These are phyloP conservation scores for Vombatus ursinus DNA, from an alignment of 2,113 vertebrate species.

Conservation along the genomic window DNA sequence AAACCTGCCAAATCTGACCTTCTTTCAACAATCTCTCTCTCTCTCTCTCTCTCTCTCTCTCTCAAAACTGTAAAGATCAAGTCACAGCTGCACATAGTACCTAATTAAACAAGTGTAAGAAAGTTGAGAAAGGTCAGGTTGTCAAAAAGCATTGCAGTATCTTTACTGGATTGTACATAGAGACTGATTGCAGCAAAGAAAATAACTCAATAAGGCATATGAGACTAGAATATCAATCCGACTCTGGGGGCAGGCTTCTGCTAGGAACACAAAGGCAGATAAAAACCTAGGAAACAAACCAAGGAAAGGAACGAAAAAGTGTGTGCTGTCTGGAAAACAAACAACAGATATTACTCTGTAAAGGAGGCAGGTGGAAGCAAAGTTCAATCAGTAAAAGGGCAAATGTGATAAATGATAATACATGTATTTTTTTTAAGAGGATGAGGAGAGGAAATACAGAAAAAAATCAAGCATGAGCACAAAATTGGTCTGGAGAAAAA, in stretches of 20 bases:
- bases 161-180: constrained; percentile 86
- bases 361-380: constrained; percentile 27
- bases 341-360: constrained; percentile 51
- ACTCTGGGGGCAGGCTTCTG: constrained; percentile 68
- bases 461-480: constrained; percentile 53
- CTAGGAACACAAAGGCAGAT: constrained; percentile 63
- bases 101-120: constrained; percentile 90
- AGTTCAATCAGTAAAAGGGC: constrained; percentile 67
- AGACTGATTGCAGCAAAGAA: constrained; percentile 84
- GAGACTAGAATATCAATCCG: constrained; percentile 84
- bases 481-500: background rate
- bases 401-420: constrained; percentile 69
- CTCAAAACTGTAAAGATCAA: constrained; percentile 84
- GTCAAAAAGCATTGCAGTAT: constrained; percentile 88
- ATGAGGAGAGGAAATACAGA: constrained; percentile 47
- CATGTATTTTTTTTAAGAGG: background rate
- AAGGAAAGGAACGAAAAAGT: constrained; percentile 72
- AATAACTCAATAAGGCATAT: constrained; percentile 85
- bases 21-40: constrained; percentile 83
- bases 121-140: constrained; percentile 87
- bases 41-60: constrained; percentile 66
- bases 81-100: constrained; percentile 81
- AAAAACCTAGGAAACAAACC: constrained; percentile 69
- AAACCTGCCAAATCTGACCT: constrained; percentile 85
- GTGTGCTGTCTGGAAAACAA: constrained; percentile 67